These are phyloP conservation scores for Halcyon chelicuti DNA, from an alignment of 2,797 vertebrate genomes.

Conservation along the genomic window DNA sequence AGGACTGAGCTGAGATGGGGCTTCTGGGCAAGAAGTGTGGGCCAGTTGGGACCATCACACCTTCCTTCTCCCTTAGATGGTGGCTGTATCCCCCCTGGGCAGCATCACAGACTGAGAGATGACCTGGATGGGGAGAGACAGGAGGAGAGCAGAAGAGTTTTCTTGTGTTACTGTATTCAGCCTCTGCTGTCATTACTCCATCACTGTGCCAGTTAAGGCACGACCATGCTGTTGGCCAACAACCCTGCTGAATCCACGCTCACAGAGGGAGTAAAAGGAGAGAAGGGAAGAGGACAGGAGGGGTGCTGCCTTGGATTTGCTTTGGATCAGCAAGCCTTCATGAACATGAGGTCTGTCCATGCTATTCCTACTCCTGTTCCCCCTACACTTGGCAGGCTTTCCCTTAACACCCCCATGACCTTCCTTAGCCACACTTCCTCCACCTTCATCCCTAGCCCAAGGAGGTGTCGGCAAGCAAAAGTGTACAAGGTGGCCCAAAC, in stretches of 20 bases:
- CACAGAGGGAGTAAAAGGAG: too few species aligned
- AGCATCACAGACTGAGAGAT: too few species aligned
- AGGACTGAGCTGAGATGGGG: too few species aligned
- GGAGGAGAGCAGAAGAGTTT: neutral
- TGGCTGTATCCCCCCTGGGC: too few species aligned
- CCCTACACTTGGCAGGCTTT: neutral
- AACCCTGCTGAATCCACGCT: too few species aligned
- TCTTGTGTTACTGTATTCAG: neutral
- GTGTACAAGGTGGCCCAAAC: neutral
- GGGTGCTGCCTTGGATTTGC: neutral
- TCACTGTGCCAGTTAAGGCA: too few species aligned
- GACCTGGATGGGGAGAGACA: too few species aligned
- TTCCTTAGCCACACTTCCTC: slow-evolving; percentile 79
- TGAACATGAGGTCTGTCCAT: neutral
- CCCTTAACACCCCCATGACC: neutral
- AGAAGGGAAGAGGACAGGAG: neutral
- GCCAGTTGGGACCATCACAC: too few species aligned
- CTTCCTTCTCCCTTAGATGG: too few species aligned
- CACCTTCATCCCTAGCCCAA: slow-evolving; percentile 76
- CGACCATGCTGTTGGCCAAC: too few species aligned
- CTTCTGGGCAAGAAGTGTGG: too few species aligned
- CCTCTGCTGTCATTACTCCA: too few species aligned
- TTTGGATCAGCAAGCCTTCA: neutral
- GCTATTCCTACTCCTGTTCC: neutral
- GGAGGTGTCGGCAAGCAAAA: slow-evolving; percentile 70